These are phyloP conservation scores for Psilanteris sp. DNA, from an alignment of 1,140 invertebrate genomes.

Conservation along the genomic window DNA sequence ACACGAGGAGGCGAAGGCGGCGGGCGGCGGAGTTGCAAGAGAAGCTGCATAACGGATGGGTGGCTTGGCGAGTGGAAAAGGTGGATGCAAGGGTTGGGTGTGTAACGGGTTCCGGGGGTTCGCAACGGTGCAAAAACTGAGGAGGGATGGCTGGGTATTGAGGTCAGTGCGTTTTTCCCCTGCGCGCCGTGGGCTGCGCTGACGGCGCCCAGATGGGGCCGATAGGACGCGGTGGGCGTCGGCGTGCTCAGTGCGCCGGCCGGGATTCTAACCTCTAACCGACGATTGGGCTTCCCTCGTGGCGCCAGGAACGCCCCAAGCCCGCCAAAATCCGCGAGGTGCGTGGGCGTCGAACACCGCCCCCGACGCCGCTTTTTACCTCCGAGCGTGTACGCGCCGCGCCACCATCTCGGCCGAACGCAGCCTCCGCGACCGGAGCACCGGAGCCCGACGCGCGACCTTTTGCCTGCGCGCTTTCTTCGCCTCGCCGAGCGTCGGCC, in stretches of 20 bases:
- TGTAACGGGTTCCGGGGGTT: slow-evolving; percentile 45
- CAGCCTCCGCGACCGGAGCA: slow-evolving; percentile 22
- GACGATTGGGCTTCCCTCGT: slow-evolving; percentile 75
- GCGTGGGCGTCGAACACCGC: slow-evolving; percentile 77
- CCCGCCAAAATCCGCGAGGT: slow-evolving; percentile 74
- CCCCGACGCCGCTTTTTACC: slow-evolving; percentile 67
- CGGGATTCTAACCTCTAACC: slow-evolving; percentile 74
- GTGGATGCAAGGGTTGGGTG: slow-evolving; percentile 51
- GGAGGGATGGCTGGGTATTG: slow-evolving; percentile 71
- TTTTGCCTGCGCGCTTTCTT: slow-evolving; percentile 39
- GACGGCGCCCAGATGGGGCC: slow-evolving; percentile 65
- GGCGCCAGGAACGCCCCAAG: slow-evolving; percentile 76
- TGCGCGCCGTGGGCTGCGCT: slow-evolving; percentile 76
- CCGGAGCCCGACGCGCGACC: slow-evolving; percentile 36
- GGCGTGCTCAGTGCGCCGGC: slow-evolving; percentile 76
- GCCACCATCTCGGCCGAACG: slow-evolving; percentile 29
- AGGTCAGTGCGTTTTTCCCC: slow-evolving; percentile 79
- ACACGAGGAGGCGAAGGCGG: slow-evolving; percentile 58
- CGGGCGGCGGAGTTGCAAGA: slow-evolving; percentile 42
- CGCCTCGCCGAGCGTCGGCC: not conserved
- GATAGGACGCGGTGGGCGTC: slow-evolving; percentile 73
- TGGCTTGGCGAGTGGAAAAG: slow-evolving; percentile 48
- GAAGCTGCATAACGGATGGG: slow-evolving; percentile 56
- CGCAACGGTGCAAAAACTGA: slow-evolving; percentile 33
- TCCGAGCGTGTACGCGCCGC: slow-evolving; percentile 22